A percentile compares a stretch with the other conserved stretches of the same genome.
Evolutionary conservation across 1,140 invertebrate genomes (phyloP).

Genomic region (Ericerus pela): DNA sequence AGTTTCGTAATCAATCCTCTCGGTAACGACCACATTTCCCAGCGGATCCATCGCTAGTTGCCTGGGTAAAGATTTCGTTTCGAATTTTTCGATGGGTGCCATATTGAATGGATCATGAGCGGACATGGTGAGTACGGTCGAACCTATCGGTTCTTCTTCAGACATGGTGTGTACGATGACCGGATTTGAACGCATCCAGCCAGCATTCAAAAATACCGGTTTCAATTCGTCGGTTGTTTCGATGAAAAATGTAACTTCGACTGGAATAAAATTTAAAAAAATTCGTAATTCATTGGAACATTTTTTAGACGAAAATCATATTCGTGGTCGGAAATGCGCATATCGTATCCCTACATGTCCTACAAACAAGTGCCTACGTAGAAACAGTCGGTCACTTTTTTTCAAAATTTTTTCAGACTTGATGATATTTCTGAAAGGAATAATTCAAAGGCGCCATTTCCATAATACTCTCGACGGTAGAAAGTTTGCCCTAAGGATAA

Average conservation of each 20-base stretch:
- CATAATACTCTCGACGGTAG: too few species aligned
- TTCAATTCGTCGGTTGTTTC: slow-evolving; percentile 64
- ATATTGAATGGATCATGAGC: slow-evolving; percentile 51
- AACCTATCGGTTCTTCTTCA: slow-evolving; percentile 63
- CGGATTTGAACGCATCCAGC: slow-evolving; percentile 49
- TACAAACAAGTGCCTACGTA: too few species aligned
- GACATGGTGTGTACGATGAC: slow-evolving; percentile 49
- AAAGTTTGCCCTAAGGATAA: too few species aligned
- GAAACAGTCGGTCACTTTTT: too few species aligned
- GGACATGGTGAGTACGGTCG: slow-evolving; percentile 52
- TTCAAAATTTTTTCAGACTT: too few species aligned
- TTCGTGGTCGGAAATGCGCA: background rate
- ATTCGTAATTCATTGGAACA: background rate
- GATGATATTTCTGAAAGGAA: too few species aligned
- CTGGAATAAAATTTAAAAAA: too few species aligned
- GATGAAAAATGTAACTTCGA: slow-evolving; percentile 61
- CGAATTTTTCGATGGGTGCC: slow-evolving; percentile 20
- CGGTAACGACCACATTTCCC: slow-evolving; percentile 53
- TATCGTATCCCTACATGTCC: too few species aligned
- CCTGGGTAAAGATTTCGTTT: slow-evolving; percentile 18
- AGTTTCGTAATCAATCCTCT: slow-evolving; percentile 56
- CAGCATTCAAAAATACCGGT: slow-evolving; percentile 54
- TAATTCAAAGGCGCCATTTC: too few species aligned
- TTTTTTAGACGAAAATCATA: background rate
- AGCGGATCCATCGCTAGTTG: slow-evolving; percentile 20